Evolutionary conservation across 2,797 vertebrate species (phyloP).

Genomic region (Sebastes steindachneri): DNA sequence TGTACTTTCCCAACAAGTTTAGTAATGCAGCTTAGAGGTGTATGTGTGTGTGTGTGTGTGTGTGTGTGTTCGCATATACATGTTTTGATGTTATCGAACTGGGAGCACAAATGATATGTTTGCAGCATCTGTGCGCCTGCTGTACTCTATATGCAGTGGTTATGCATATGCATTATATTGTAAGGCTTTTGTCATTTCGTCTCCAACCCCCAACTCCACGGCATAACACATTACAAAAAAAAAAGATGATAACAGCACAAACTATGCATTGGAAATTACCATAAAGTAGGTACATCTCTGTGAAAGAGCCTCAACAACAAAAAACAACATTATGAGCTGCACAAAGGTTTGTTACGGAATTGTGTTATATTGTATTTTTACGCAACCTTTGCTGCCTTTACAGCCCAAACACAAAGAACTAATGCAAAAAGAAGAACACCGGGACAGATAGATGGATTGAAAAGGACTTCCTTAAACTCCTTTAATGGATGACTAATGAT

Average conservation of each 20-base stretch:
- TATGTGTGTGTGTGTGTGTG: not conserved
- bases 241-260: not conserved
- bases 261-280: not conserved
- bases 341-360: not conserved
- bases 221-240: not conserved
- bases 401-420: not conserved
- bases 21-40: conserved; percentile 14
- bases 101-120: not conserved
- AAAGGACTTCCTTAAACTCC: conserved; percentile 57
- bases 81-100: conserved; percentile 32
- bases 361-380: not conserved
- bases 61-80: not conserved
- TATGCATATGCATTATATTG: conserved; percentile 4
- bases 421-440: conserved; percentile 2
- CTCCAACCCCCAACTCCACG: not conserved
- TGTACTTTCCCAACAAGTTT: conserved; percentile 59
- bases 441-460: conserved; percentile 34
- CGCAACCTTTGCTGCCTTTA: not conserved
- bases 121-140: not conserved
- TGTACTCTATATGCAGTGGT: not conserved
- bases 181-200: not conserved
- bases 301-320: not conserved
- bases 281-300: not conserved
- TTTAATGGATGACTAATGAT: conserved; percentile 66
- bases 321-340: not conserved